Evolutionary conservation across 1,140 invertebrate genomes (phyloP), one percentile per base, ranked within the genome.

Genomic region (Tetragonula clypearis): DNA sequence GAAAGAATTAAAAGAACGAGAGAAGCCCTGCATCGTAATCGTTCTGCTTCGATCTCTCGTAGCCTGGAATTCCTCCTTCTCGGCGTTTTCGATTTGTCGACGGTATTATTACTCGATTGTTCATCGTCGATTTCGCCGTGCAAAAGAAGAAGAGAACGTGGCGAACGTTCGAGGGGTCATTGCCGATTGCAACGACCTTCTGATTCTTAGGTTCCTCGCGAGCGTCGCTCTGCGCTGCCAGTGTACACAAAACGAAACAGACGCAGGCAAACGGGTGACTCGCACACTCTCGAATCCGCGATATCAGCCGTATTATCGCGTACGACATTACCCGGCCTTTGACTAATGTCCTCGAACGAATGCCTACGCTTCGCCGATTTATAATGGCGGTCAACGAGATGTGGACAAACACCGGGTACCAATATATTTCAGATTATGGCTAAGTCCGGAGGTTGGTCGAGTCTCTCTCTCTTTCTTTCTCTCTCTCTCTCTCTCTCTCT

Each of bases 391-490:
- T 94, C 93, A 94, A 94, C 94, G 92, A 94, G 93, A 94, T 94
- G 93, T 94, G 93, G 93, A 94, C 93, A 94, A 94, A 94, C 94
- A 94, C 91, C 92, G 91, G 91, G 92, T 92, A 94, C 94, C 94
- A 93, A 95, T 95, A 94, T 94, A 94, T 94, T 94, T 94, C 93
- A 94, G 94, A 95, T 95, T 95, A 95, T 94, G 90, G 92, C 93
- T 94, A 94, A 95, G 93, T 92, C 90, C 73, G 60, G 85, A 60
- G 80, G 79, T 53, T 60, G 41, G 41, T 56, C 77, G 35, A 79
- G 76, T 53, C 62, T 65, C 62, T 65, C 12, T n/a, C 65, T 66
- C 17, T 58, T 17, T 58, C 56, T 19, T 0, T 26, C 1, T 26
- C 5, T 35, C 35, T 53, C n/a, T 65, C 62, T 65, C 12, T n/a